Percentiles rank a stretch among this genome's conserved stretches.
Conservation (phyloP, 2,113 vertebrate species). For the Oxygymnocypris stewartii region DNA sequence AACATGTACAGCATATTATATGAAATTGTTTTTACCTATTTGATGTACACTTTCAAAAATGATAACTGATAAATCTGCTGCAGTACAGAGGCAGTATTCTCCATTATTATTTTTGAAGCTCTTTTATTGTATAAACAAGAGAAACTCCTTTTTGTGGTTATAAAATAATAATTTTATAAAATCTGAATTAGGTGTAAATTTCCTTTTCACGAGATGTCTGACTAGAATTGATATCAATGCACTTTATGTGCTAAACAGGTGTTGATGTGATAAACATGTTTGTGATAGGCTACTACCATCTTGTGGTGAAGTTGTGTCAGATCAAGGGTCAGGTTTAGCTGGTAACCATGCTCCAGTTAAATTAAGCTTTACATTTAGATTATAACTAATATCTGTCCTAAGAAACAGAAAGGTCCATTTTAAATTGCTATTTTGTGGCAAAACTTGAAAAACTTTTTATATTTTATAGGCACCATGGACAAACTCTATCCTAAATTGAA, state of each 20-base stretch:
- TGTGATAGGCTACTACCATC: neutral
- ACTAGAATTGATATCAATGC: neutral
- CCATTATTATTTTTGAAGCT: neutral
- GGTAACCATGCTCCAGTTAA: neutral
- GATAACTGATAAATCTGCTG: neutral
- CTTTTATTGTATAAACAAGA: neutral
- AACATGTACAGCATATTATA: neutral
- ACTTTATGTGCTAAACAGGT: too few relatives aligned
- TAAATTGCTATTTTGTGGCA: neutral
- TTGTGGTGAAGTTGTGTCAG: conserved; percentile 5
- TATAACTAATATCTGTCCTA: too few relatives aligned
- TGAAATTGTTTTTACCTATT: neutral
- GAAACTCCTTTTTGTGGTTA: neutral
- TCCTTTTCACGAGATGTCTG: neutral
- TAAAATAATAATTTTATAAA: neutral
- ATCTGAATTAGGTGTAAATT: neutral
- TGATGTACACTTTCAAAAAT: neutral
- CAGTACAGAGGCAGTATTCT: neutral
- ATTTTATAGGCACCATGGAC: neutral
- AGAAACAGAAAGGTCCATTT: neutral
- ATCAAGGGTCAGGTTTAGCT: neutral
- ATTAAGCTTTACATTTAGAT: neutral
- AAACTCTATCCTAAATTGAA: neutral
- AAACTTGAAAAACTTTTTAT: neutral
- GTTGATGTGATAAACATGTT: neutral